These are phyloP conservation scores for Chaetura pelagica DNA, from an alignment of 2,113 vertebrate genomes.

Conservation along the genomic window DNA sequence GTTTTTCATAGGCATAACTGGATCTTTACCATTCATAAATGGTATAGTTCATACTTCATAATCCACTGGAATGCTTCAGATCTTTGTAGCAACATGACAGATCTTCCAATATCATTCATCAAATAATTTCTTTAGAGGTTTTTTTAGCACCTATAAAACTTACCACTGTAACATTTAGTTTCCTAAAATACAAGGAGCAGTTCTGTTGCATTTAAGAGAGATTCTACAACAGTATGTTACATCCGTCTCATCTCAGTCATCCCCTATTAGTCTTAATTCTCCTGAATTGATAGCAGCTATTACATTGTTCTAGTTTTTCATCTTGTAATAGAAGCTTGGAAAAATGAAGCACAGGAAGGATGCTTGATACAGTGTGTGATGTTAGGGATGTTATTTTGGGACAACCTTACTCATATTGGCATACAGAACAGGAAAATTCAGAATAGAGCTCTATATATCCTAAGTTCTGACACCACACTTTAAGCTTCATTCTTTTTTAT, in stretches of 20 bases:
- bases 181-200: neutral
- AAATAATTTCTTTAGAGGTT: neutral
- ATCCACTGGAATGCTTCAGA: neutral
- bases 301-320: neutral
- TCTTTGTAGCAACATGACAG: neutral
- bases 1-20: neutral
- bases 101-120: neutral
- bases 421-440: neutral
- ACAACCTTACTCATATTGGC: neutral
- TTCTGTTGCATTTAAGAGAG: neutral
- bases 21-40: neutral
- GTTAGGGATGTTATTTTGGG: neutral
- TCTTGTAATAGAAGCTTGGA: neutral
- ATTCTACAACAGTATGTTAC: neutral
- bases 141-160: neutral
- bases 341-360: neutral
- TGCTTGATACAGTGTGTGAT: neutral
- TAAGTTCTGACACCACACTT: conserved; percentile 31
- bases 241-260: neutral
- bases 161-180: neutral
- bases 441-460: neutral
- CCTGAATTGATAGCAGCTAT: neutral
- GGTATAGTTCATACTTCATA: neutral
- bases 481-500: conserved; percentile 61
- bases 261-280: neutral